Evolutionary conservation across 1,140 invertebrate species (phyloP).

Genomic region (Drosophila malerkotliana): DNA sequence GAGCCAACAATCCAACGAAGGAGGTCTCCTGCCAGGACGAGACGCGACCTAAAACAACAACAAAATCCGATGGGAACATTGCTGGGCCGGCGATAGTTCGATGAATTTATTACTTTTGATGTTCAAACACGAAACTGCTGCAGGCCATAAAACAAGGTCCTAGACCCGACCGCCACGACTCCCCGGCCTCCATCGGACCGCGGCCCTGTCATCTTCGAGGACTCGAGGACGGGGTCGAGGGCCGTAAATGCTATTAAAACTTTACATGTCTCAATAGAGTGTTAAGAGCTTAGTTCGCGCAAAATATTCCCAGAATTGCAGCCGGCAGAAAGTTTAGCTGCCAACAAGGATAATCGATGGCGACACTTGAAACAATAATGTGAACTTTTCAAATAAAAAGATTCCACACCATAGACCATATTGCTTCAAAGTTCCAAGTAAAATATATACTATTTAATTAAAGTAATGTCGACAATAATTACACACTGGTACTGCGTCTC

Average conservation of each 20-base stretch:
- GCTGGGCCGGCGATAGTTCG: constrained; percentile 56
- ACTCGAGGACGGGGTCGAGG: constrained; percentile 19
- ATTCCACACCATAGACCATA: no score
- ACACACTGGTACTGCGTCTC: constrained; percentile 19
- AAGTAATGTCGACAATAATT: constrained; percentile 51
- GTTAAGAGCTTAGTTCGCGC: constrained; percentile 78
- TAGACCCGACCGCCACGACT: constrained; percentile 23
- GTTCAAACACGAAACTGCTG: constrained; percentile 81
- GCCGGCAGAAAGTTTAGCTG: constrained; percentile 42
- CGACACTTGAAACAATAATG: neutral
- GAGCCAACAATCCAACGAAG: constrained; percentile 31
- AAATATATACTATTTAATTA: constrained; percentile 47
- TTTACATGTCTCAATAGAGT: constrained; percentile 82
- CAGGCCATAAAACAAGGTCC: constrained; percentile 75
- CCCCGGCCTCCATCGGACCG: no score
- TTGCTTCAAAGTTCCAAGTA: no score
- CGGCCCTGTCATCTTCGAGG: constrained; percentile 4
- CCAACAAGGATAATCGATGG: neutral
- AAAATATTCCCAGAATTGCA: constrained; percentile 66
- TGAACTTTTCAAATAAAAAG: neutral
- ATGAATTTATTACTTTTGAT: constrained; percentile 83
- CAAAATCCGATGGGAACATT: constrained; percentile 56
- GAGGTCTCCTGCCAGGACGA: constrained; percentile 21
- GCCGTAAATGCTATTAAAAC: constrained; percentile 77
- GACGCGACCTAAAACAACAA: constrained; percentile 61